Base-by-base conservation (phyloP, 2,113 vertebrate genomes). In the Mixornis gularis region DNA sequence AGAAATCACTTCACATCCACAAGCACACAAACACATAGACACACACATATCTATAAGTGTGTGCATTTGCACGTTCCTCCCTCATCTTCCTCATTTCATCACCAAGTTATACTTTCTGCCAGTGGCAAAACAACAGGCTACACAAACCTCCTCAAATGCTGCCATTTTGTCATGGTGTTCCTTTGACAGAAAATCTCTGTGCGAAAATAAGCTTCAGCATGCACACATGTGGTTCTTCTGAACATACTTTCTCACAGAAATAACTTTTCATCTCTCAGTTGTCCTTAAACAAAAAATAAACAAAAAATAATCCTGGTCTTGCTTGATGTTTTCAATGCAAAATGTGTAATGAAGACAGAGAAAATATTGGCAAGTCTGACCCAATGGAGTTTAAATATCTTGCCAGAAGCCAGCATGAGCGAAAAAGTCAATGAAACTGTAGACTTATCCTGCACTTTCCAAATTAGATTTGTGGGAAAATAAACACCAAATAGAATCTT, bases 381-480 rank as follows among this genome's bases (percentile, higher is more conserved):
- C 62, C 38, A 74, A 34, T 70, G 20, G 4, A 58, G 10, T 71
- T 83, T 68, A 55, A 79, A 60, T 62, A 78, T 62, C 38, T 79
- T 81, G 6, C 70, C 41, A 66, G 52, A 70, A 85, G 20, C 6
- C 25, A 66, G 9, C 30, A n/a, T 19, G 8, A 27, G 2, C 4
- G n/a, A 59, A 62, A 41, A 71, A 13, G 30, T 86, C 49, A 80
- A 40, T 60, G 20, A 77, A 83, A 51, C 7, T 38, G 17, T 18
- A 48, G 29, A 63, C 48, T 49, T 82, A 52, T 10, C 25, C 12
- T 46, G 26, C 15, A 53, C 24, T 52, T 90, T 66, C 26, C 16
- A 93, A 89, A 85, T 66, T 51, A 74, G 4, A 14, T 63, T 70
- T 93, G 53, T 74, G 43, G 34, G 29, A 71, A 68, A 92, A 92